Evolutionary conservation across 2,888 invertebrate species (phyloP), one percentile per base, ranked within the genome.

Genomic region (Pomacea canaliculata): DNA sequence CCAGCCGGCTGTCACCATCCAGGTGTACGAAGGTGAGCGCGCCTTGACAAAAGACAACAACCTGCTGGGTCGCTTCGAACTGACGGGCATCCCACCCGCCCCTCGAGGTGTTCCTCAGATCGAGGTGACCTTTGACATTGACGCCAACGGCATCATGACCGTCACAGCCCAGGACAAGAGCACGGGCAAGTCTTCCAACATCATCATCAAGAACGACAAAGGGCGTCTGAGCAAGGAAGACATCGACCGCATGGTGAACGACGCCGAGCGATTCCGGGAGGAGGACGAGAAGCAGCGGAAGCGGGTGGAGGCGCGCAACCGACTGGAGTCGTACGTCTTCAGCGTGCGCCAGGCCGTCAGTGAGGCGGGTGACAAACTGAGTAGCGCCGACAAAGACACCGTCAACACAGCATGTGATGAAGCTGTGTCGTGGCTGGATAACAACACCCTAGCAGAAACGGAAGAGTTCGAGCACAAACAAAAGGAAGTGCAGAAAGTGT

Each of bases 31-130:
- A 92, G 97, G 96, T 80, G 97, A 97, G 92, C 94, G 97, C 84
- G 96, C 96, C 73, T 96, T 97, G 97, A 97, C 97, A 86, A 96
- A 95, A 90, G 97, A 97, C 91, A 97, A 97, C 93, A 96, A 97
- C 80, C 78, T 81, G 49, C 81, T 88, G 63, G 88, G 88, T 18
- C 81, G 66, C 66, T 89, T 88, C 68, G 86, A 89, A 23, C 78
- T 89, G 69, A 79, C 76, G 18, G 88, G 87, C 49, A 89, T 89
- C 48, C 87, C 88, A 10, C 88, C 88, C 16, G 87, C 88, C 2
- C 87, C 88, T 12, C 78, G 87, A 49, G 87, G 88, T 18, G 84
- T 89, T 7, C 88, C 88, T 8, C 83, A 88, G 80, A 86, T 88
- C 60, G 87, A 87, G 67, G 96, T 96, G 19, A 78, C 96, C 76